Evolutionary conservation across 2,888 invertebrate genomes (phyloP).

Genomic region (Lutraria lutraria): DNA sequence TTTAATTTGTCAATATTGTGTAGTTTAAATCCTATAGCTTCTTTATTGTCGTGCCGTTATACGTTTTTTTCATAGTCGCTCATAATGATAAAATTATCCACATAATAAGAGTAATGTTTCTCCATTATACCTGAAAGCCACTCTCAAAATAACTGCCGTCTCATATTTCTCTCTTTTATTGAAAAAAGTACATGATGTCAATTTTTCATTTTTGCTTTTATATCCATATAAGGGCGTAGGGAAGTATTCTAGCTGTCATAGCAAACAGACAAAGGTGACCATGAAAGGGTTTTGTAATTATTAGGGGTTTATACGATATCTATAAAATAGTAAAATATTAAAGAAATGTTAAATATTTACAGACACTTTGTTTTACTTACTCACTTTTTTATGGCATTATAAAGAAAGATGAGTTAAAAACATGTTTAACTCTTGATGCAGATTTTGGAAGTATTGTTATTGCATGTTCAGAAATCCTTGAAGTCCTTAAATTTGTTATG

Average conservation of each 20-base stretch:
- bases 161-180: conserved; percentile 9
- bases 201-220: neutral
- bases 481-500: too few relatives aligned
- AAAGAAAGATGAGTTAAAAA: too few relatives aligned
- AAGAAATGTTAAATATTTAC: neutral
- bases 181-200: conserved; percentile 4
- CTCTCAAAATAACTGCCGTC: conserved; percentile 25
- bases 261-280: neutral
- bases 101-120: conserved; percentile 50
- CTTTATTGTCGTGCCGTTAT: conserved; percentile 28
- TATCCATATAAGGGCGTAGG: neutral
- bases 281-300: neutral
- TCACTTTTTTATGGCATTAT: too few relatives aligned
- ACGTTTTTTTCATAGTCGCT: conserved; percentile 26
- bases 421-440: too few relatives aligned
- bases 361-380: too few relatives aligned
- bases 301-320: neutral
- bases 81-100: conserved; percentile 44
- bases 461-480: too few relatives aligned
- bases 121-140: conserved; percentile 23
- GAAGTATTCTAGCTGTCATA: neutral
- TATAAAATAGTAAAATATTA: neutral
- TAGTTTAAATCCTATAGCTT: conserved; percentile 26
- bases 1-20: conserved; percentile 21
- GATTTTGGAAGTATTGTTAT: too few relatives aligned